These are phyloP conservation scores for Tenualosa thibaudeaui DNA, from an alignment of 2,797 vertebrate species.

Conservation along the genomic window DNA sequence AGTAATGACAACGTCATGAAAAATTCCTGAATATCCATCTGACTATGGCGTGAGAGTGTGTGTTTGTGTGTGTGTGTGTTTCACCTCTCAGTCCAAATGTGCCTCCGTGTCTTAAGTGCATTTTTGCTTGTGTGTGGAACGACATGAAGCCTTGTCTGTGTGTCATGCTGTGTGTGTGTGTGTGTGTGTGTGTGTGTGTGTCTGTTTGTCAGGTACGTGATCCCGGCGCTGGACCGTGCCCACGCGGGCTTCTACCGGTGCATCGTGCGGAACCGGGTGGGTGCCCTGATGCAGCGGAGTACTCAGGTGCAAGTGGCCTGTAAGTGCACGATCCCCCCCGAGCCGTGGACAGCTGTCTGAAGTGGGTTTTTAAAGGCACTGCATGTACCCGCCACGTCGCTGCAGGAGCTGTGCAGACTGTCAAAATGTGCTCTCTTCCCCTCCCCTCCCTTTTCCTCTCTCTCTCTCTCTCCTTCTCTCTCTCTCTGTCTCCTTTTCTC, in stretches of 20 bases:
- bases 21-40: not conserved
- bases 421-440: slow-evolving; percentile 22
- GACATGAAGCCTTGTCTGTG: not conserved
- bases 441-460: slow-evolving; percentile 38
- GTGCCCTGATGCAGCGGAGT: slow-evolving; percentile 93
- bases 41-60: not conserved
- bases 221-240: slow-evolving; percentile 89
- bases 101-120: too few species aligned
- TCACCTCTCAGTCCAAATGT: not conserved
- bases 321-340: slow-evolving; percentile 73
- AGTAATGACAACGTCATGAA: not conserved
- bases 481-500: slow-evolving; percentile 40
- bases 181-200: not conserved
- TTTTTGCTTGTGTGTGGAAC: not conserved
- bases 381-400: not conserved
- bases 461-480: slow-evolving; percentile 36
- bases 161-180: not conserved
- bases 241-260: slow-evolving; percentile 97
- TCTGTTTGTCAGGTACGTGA: slow-evolving; percentile 83
- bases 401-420: slow-evolving; percentile 12
- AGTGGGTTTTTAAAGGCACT: slow-evolving; percentile 49
- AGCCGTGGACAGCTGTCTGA: slow-evolving; percentile 33
- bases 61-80: not conserved
- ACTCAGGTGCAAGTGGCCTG: slow-evolving; percentile 97
- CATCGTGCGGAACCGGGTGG: slow-evolving; percentile 94